Evolutionary conservation across 2,113 vertebrate genomes (phyloP), one percentile per base, ranked within the genome.

Genomic region (Silurus meridionalis): DNA sequence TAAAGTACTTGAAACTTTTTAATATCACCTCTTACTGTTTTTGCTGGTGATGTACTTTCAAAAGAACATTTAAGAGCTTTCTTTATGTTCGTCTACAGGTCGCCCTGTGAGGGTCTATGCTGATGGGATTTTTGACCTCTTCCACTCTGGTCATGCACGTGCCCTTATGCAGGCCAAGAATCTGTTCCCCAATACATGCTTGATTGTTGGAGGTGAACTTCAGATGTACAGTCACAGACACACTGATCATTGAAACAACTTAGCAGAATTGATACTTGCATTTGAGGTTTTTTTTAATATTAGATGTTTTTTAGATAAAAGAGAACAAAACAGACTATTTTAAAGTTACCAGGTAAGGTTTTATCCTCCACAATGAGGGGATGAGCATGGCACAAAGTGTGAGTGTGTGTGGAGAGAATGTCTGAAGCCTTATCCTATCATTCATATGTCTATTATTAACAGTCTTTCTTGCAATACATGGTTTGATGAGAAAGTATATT

Each of bases 121-220:
- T 82, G 98, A 99, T 93, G 98, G 98, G 87, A 99, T 99, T 94
- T 99, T 99, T 92, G 98, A 99, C 94, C 96, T 99, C 88, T 99
- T 99, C 93, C 98, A 99, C 90, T 96, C 98, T 0, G 98, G 98
- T 85, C 98, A 99, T 2, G 98, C 98, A 87, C 96, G 98, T 83
- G 98, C 98, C 84, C 97, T 99, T 91, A 99, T 99, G 98, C 98
- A 99, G 95, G 98, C 98, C 92, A 99, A 99, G 95, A 97, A 97
- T 91, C 96, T 99, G 79, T 99, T 99, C 90, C 98, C 98, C 80
- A 99, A 99, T 93, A 97, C 97, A 92, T 97, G 98, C 93, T 95
- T 99, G 94, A 95, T 99, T 91, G 98, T 99, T 91, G 98, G 98
- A 97, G 98, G 98, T 99, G 96, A 95, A 94, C 91, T 21, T 72